Conservation (phyloP, 92 coral and sea anemone species). For the Pocillopora meandrina region DNA sequence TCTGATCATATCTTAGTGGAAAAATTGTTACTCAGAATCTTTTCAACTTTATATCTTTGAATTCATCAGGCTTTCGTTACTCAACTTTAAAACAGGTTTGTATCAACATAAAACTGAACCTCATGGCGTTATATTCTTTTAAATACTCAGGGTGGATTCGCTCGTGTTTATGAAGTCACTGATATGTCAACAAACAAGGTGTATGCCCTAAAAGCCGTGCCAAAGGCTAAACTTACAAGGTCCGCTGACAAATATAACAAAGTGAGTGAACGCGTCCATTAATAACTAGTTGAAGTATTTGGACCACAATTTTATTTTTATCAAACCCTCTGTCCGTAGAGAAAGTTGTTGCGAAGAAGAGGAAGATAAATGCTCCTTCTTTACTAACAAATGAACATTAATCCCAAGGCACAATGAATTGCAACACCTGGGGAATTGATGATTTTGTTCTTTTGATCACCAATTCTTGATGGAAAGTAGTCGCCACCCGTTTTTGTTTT, state of each 20-base stretch:
- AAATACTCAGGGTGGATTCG: constrained; percentile 87
- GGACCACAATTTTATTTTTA: neutral
- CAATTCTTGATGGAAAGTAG: no score
- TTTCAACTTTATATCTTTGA: no score
- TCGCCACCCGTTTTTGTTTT: no score
- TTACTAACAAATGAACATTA: no score
- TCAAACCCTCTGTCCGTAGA: neutral
- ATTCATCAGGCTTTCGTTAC: neutral
- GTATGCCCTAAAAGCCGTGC: constrained; percentile 93
- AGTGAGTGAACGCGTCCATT: constrained; percentile 32
- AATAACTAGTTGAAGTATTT: no score
- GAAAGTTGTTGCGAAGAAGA: no score
- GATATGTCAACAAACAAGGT: constrained; percentile 95
- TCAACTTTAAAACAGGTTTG: neutral
- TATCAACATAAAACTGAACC: neutral
- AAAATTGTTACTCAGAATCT: neutral
- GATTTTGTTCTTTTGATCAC: no score
- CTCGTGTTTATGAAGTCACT: constrained; percentile 98
- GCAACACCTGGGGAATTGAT: no score
- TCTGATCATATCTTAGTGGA: no score
- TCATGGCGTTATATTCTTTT: neutral
- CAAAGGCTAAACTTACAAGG: constrained; percentile 83
- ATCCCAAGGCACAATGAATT: no score
- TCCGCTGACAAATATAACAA: constrained; percentile 75
- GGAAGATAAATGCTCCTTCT: no score